Base-by-base conservation (phyloP, 2,888 invertebrate genomes). In the Aphodius sticticus region DNA sequence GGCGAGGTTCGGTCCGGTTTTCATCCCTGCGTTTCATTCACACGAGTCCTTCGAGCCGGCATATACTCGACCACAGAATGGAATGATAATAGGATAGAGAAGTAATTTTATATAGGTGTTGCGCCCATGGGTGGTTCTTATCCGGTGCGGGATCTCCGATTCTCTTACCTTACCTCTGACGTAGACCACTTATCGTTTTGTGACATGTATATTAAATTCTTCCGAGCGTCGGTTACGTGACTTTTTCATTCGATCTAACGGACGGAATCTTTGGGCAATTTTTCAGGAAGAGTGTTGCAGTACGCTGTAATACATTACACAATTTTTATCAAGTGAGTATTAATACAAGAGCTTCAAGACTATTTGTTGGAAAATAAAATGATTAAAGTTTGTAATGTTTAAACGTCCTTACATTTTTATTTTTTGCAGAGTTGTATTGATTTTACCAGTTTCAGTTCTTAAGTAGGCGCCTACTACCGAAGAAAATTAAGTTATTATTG, bases 31-130 rank as follows among this genome's bases (percentile, higher is more conserved):
- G 53, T 53, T 53, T 53, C 53, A 53, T 53, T 53, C 53, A 53
- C 53, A 53, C 53, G 53, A 53, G 9, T 12, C 9, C 12, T 53
- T 12, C 9, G 53, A 9, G 53, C 53, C 53, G 53, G 12, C 53
- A 12, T 12, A 53, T 53, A 53, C 53, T 5, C 2, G 53, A 53
- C 53, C 53, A 53, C 53, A 53, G 53, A 53, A 53, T 53, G 53
- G 53, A 53, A 53, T 53, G 53, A 53, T 53, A 53, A 53, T 53
- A 53, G 53, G 53, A 53, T 53, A 53, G 53, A 53, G 53, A 7
- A 53, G 53, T 53, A 53, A 53, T 53, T 53, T 53, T 53, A 53
- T 53, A 53, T 53, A 53, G 53, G 53, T 53, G 53, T 53, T 53
- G 53, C 53, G 7, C 53, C 53, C 53, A 53, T 53, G 53, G 53